Evolutionary conservation across 2,888 invertebrate genomes (phyloP).

Genomic region (Caenorhabditis japonica): DNA sequence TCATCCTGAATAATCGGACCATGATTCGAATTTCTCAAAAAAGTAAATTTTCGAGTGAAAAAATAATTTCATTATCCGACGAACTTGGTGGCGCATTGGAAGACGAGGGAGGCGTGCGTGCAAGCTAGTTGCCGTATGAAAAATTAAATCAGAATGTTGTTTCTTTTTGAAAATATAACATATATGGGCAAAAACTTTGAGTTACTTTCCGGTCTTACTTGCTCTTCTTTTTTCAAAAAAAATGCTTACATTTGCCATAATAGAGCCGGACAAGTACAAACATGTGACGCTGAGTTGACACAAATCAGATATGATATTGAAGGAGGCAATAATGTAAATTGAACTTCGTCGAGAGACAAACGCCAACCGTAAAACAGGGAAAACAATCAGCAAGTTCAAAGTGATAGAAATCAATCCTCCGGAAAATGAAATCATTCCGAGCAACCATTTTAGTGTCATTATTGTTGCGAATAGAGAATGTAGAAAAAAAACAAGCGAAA

Average conservation of each 20-base stretch:
- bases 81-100: too few relatives aligned
- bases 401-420: neutral
- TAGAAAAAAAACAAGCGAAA: too few relatives aligned
- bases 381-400: slow-evolving; percentile 3
- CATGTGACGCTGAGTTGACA: slow-evolving; percentile 35
- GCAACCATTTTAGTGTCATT: slow-evolving; percentile 7
- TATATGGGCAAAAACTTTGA: too few relatives aligned
- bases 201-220: too few relatives aligned
- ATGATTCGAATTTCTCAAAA: too few relatives aligned
- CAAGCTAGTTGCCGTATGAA: too few relatives aligned
- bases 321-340: slow-evolving; percentile 47
- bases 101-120: too few relatives aligned
- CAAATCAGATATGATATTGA: slow-evolving; percentile 38
- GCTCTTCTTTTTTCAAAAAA: neutral
- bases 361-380: slow-evolving; percentile 4
- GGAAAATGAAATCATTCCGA: neutral
- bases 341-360: slow-evolving; percentile 4
- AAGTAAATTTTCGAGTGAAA: too few relatives aligned
- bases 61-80: too few relatives aligned
- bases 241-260: slow-evolving; percentile 15
- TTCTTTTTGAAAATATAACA: too few relatives aligned
- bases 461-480: neutral
- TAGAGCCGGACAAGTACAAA: slow-evolving; percentile 34
- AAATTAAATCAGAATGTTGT: too few relatives aligned
- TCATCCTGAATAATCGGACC: too few relatives aligned